phyloP scores from a whole-genome alignment of 2,888 invertebrate genomes.

The Trachelus troglodyta region DNA sequence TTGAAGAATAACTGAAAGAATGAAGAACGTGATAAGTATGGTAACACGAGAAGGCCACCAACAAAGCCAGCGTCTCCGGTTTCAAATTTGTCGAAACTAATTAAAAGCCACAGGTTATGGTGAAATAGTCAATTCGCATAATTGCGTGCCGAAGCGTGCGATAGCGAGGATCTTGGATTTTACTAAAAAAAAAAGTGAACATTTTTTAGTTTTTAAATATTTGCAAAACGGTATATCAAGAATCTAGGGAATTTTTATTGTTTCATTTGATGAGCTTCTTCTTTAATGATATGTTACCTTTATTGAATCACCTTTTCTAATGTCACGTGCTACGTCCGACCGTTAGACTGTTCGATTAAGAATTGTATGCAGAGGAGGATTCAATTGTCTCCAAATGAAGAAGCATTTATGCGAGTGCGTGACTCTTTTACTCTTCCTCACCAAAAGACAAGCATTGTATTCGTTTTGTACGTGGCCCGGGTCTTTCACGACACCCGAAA shows the following conservation, averaged over 20 bases:
- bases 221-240: background rate
- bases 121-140: background rate
- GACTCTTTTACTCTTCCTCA: slow-evolving; percentile 18
- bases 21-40: slow-evolving; percentile 4
- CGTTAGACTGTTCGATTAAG: slow-evolving; percentile 39
- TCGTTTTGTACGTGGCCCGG: background rate
- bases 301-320: slow-evolving; percentile 18
- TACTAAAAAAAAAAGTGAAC: background rate
- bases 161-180: background rate
- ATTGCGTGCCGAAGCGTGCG: background rate
- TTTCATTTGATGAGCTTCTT: too few relatives aligned
- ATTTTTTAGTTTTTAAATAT: background rate
- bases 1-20: background rate
- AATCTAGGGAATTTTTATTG: too few relatives aligned
- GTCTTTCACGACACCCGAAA: background rate
- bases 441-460: background rate
- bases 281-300: too few relatives aligned
- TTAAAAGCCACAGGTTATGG: slow-evolving; percentile 37
- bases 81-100: slow-evolving; percentile 53
- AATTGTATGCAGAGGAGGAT: slow-evolving; percentile 30
- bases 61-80: slow-evolving; percentile 46
- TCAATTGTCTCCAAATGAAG: slow-evolving; percentile 44
- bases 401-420: slow-evolving; percentile 38
- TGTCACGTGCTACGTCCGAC: slow-evolving; percentile 46
- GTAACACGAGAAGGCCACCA: slow-evolving; percentile 54